phyloP scores from a whole-genome alignment of 2,888 invertebrate species.

The Dynastes maya region DNA sequence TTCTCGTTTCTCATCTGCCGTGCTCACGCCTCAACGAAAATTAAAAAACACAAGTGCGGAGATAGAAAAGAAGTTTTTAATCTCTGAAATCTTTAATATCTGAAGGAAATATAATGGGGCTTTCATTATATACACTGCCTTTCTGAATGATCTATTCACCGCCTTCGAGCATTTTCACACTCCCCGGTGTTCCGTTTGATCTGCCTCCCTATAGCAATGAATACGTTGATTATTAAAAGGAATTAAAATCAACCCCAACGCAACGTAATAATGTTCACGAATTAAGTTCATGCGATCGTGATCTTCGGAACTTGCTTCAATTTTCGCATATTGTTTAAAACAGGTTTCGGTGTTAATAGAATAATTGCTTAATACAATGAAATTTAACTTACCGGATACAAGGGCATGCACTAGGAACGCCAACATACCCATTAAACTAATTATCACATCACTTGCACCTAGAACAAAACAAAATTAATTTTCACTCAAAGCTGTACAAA shows the following conservation, averaged over 20 bases:
- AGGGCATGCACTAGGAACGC: slow-evolving; percentile 39
- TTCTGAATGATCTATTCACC: slow-evolving; percentile 38
- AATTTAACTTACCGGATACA: slow-evolving; percentile 45
- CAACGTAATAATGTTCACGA: not conserved
- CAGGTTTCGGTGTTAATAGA: not conserved
- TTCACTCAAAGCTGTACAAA: slow-evolving; percentile 7
- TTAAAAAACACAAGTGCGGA: slow-evolving; percentile 36
- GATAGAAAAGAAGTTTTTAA: slow-evolving; percentile 35
- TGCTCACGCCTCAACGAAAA: not conserved
- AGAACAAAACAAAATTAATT: slow-evolving; percentile 48
- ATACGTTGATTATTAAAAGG: slow-evolving; percentile 1
- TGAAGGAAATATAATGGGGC: slow-evolving; percentile 44
- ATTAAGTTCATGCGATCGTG: not conserved
- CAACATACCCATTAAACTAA: slow-evolving; percentile 52
- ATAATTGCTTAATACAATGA: slow-evolving; percentile 25
- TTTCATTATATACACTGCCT: slow-evolving; percentile 36
- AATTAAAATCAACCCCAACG: slow-evolving; percentile 3
- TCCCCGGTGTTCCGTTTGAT: slow-evolving; percentile 22
- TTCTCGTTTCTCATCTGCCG: no score
- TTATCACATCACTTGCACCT: slow-evolving; percentile 54
- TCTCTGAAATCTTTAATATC: slow-evolving; percentile 42
- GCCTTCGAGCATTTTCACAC: slow-evolving; percentile 37
- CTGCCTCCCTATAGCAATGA: not conserved
- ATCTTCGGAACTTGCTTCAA: not conserved
- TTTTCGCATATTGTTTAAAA: not conserved